These are phyloP conservation scores for Erpetoichthys calabaricus DNA, from an alignment of 2,797 vertebrate species.

Conservation along the genomic window DNA sequence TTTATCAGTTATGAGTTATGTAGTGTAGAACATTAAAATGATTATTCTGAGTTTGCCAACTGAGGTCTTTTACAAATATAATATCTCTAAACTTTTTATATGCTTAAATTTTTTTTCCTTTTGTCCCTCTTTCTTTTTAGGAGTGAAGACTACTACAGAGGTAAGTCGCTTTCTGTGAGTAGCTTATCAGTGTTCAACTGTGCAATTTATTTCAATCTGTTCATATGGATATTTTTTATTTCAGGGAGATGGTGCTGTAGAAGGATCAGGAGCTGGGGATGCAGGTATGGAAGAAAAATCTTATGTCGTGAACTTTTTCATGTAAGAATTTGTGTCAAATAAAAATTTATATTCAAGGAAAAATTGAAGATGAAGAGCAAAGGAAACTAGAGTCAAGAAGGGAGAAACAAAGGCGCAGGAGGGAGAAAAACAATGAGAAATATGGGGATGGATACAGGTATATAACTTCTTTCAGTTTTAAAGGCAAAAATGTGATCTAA, in stretches of 20 bases:
- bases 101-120: neutral
- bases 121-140: constrained; percentile 10
- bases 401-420: constrained; percentile 67
- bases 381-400: constrained; percentile 55
- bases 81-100: too few species aligned
- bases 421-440: constrained; percentile 70
- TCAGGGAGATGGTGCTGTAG: too few species aligned
- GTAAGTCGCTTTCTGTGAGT: constrained; percentile 9
- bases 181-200: too few species aligned
- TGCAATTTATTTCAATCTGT: too few species aligned
- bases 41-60: too few species aligned
- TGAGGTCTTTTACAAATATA: too few species aligned
- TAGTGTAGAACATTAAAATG: too few species aligned
- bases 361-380: constrained; percentile 51
- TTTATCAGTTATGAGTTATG: too few species aligned
- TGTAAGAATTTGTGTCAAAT: too few species aligned
- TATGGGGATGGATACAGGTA: constrained; percentile 69
- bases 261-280: too few species aligned
- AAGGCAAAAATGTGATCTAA: neutral
- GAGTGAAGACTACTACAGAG: constrained; percentile 15
- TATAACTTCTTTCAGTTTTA: constrained; percentile 16
- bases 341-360: neutral
- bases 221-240: too few species aligned
- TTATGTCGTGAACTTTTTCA: too few species aligned
- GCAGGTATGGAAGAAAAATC: neutral